Conservation (phyloP, 2,797 vertebrate genomes). For the Craterocephalus amniculus region DNA sequence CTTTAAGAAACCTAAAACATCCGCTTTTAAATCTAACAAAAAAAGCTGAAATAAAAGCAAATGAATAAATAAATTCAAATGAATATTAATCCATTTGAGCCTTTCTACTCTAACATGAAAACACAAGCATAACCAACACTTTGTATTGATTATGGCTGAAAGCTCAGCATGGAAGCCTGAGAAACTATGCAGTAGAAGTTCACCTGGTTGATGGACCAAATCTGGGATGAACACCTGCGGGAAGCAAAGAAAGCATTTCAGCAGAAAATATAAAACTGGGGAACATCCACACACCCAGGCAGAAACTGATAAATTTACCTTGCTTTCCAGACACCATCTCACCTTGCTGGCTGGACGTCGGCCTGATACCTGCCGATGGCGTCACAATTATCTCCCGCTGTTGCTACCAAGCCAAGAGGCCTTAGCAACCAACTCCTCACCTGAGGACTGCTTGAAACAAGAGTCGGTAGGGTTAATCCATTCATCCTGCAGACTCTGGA, state of each 20-base stretch:
- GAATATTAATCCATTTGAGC: background rate
- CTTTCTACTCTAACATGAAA: background rate
- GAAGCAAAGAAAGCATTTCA: background rate
- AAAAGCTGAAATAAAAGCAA: no score
- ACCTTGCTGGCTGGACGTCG: background rate
- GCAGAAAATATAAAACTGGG: fast-evolving
- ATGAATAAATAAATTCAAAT: no score
- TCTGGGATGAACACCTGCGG: conserved; percentile 49
- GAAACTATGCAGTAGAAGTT: background rate
- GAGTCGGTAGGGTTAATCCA: conserved; percentile 37
- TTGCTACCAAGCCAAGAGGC: conserved; percentile 63
- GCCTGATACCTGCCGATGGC: conserved; percentile 6
- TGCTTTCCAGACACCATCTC: conserved; percentile 63
- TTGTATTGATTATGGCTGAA: background rate
- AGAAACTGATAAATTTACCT: conserved; percentile 37
- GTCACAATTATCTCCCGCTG: conserved; percentile 47
- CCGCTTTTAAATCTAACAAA: background rate
- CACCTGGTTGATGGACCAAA: conserved; percentile 72
- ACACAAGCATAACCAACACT: background rate
- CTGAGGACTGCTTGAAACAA: conserved; percentile 64
- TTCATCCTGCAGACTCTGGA: conserved; percentile 22
- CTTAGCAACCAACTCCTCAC: conserved; percentile 70
- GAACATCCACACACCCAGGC: background rate
- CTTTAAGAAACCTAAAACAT: background rate
- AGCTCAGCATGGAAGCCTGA: background rate